A percentile compares a stretch with the other conserved stretches of the same genome.
Conservation (phyloP, 2,113 vertebrate species). For the Macrotus californicus region DNA sequence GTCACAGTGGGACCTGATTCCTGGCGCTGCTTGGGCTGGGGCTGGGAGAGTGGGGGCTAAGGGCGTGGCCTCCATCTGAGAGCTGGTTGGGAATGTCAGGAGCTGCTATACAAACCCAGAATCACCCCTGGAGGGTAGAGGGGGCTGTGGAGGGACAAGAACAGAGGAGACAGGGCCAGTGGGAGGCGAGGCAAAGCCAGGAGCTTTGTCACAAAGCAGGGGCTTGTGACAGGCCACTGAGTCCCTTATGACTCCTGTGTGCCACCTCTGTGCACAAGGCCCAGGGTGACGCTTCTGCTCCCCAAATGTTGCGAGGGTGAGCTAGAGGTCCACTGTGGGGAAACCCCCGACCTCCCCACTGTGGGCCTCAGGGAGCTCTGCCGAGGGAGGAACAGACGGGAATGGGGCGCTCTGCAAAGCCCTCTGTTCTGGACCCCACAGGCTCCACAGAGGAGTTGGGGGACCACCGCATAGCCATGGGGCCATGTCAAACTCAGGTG, state of each 20-base stretch:
- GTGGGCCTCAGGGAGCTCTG: neutral
- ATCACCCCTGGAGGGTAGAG: neutral
- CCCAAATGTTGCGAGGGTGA: constrained; percentile 63
- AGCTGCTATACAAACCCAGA: neutral
- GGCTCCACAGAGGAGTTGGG: neutral
- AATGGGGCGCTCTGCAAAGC: neutral
- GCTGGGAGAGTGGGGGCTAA: neutral
- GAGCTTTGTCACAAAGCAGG: too few relatives aligned
- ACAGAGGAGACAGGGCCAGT: neutral
- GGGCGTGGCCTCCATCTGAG: neutral
- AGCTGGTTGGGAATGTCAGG: neutral
- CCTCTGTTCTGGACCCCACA: neutral
- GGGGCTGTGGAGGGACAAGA: neutral
- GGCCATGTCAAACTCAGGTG: neutral
- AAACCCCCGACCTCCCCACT: neutral
- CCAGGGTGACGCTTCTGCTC: constrained; percentile 61
- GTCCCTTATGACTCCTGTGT: constrained; percentile 71
- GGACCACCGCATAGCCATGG: neutral
- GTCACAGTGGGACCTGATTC: neutral
- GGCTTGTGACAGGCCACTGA: neutral
- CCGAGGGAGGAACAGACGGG: neutral
- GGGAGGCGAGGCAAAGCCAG: neutral
- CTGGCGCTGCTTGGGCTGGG: neutral
- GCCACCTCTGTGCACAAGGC: constrained; percentile 70
- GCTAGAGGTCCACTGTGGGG: constrained; percentile 53